Percentiles rank a stretch among this genome's conserved stretches.
phyloP scores from a whole-genome alignment of 2,888 invertebrate species.

The Strigamia maritima region DNA sequence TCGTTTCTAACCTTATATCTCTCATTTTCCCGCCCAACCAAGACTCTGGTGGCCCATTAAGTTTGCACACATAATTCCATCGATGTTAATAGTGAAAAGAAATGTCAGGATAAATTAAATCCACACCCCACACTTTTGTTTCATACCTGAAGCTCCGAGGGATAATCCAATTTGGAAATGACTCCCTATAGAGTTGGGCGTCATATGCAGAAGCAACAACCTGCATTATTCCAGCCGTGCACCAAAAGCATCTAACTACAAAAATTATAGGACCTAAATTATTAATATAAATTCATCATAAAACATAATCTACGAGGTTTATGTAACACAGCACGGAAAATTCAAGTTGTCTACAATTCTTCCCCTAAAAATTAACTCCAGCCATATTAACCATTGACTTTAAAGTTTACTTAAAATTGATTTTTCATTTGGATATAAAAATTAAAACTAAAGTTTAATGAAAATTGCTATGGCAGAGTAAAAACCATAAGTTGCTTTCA shows the following conservation, averaged over 20 bases:
- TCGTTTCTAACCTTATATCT: background rate
- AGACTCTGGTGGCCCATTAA: slow-evolving; percentile 19
- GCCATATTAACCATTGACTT: too few species aligned
- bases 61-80: slow-evolving; percentile 30
- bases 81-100: slow-evolving; percentile 30
- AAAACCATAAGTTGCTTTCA: too few species aligned
- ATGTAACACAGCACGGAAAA: background rate
- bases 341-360: background rate
- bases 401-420: too few species aligned
- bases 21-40: slow-evolving; percentile 5
- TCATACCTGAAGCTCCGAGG: slow-evolving; percentile 30
- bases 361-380: background rate
- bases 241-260: background rate
- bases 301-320: background rate
- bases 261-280: slow-evolving; percentile 12
- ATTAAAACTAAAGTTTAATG: too few species aligned
- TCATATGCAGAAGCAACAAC: slow-evolving; percentile 31
- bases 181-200: slow-evolving; percentile 31
- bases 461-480: too few species aligned
- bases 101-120: slow-evolving; percentile 30
- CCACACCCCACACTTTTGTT: slow-evolving; percentile 34
- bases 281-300: slow-evolving; percentile 22
- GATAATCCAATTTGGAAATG: slow-evolving; percentile 31
- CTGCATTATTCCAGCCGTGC: slow-evolving; percentile 15
- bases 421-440: too few species aligned